Percentiles rank a stretch among this genome's conserved stretches.
Evolutionary conservation across 2,888 invertebrate species (phyloP).

Genomic region (Drosophila dives): DNA sequence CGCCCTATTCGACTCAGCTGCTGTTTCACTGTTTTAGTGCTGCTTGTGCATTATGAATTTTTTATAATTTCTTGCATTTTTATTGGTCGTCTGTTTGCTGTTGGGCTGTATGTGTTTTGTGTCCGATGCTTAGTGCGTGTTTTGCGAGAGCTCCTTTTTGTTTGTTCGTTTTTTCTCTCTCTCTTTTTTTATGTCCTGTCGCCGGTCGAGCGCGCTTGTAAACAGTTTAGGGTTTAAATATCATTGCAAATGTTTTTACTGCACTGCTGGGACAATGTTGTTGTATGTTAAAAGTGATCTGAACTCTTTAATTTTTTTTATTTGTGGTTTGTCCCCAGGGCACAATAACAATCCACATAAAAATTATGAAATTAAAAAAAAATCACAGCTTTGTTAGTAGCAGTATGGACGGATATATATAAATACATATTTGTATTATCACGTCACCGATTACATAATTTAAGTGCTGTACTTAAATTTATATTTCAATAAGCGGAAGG

Average conservation of each 20-base stretch:
- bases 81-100: constrained; percentile 57
- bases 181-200: constrained; percentile 47
- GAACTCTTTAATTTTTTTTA: constrained; percentile 5
- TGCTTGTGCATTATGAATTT: constrained; percentile 72
- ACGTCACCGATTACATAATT: neutral
- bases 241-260: constrained; percentile 69
- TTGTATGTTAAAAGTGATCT: constrained; percentile 23
- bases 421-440: neutral
- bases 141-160: constrained; percentile 18
- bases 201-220: constrained; percentile 54
- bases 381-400: constrained; percentile 10
- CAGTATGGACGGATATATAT: neutral
- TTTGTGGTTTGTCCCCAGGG: neutral
- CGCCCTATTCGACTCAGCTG: neutral
- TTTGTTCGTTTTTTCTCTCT: constrained; percentile 7
- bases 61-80: constrained; percentile 71
- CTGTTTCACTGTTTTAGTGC: constrained; percentile 48
- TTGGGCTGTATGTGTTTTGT: constrained; percentile 3
- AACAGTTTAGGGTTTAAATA: constrained; percentile 67
- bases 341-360: constrained; percentile 4
- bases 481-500: neutral
- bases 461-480: neutral
- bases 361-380: constrained; percentile 6
- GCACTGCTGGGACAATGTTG: constrained; percentile 54
- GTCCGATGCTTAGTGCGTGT: constrained; percentile 33